These are phyloP conservation scores for Leucosticte australis DNA, from an alignment of 2,113 vertebrate species.

Conservation along the genomic window DNA sequence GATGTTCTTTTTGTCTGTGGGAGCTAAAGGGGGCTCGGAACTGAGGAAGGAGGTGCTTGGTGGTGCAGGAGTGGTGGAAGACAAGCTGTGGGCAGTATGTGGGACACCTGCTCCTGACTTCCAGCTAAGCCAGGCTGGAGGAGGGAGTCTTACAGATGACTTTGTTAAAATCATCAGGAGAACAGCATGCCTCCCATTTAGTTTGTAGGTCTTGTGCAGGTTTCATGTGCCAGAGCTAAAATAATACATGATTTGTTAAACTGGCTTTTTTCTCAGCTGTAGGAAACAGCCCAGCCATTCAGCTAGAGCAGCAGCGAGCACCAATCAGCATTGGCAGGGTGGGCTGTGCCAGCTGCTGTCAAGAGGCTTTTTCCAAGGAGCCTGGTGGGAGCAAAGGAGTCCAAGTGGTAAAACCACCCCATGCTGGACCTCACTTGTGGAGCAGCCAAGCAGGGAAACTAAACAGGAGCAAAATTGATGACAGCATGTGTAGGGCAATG, in stretches of 20 bases:
- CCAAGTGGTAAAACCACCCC: neutral
- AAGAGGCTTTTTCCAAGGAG: neutral
- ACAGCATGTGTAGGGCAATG: neutral
- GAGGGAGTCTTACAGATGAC: neutral
- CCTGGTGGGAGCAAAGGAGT: neutral
- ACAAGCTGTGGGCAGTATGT: neutral
- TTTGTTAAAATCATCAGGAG: neutral
- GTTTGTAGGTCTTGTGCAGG: neutral
- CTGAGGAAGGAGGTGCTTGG: neutral
- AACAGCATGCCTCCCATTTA: neutral
- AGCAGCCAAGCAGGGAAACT: neutral
- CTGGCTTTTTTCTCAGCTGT: neutral
- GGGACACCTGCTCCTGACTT: neutral
- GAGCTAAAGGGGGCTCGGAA: neutral
- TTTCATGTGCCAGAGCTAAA: slow-evolving; percentile 27
- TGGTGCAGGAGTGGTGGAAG: neutral
- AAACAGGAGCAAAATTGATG: neutral
- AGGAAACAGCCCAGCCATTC: neutral
- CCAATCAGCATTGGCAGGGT: neutral
- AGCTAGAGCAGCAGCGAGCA: neutral
- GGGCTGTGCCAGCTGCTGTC: neutral
- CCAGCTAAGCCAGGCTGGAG: neutral
- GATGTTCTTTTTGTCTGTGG: neutral
- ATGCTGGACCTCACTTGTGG: neutral
- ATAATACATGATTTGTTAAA: slow-evolving; percentile 8